Evolutionary conservation across 2,797 vertebrate genomes (phyloP).

Genomic region (Hoplostethus atlanticus): DNA sequence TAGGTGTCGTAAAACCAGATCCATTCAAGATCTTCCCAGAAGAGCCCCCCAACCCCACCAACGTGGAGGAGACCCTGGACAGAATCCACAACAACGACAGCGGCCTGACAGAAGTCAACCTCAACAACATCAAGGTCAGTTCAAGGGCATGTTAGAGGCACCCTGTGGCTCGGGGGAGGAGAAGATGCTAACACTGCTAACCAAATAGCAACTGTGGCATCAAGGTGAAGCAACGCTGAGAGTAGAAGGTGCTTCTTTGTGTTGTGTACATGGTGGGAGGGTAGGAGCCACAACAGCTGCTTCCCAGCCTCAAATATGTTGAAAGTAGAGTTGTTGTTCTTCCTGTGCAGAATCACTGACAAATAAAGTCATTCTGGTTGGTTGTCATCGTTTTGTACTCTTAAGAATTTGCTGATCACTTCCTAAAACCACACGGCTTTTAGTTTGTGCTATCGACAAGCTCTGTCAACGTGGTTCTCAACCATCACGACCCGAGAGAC

Average conservation of each 20-base stretch:
- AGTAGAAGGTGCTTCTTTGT: neutral
- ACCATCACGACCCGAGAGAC: too few relatives aligned
- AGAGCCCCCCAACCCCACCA: slow-evolving; percentile 94
- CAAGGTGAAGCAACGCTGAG: neutral
- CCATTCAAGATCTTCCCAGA: slow-evolving; percentile 93
- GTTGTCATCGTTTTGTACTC: too few relatives aligned
- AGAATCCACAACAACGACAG: slow-evolving; percentile 90
- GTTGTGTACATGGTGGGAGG: neutral
- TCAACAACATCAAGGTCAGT: slow-evolving; percentile 96
- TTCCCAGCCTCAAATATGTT: too few relatives aligned
- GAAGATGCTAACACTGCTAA: neutral
- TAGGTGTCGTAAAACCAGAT: slow-evolving; percentile 95
- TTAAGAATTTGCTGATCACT: too few relatives aligned
- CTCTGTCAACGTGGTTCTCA: too few relatives aligned
- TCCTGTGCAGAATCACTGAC: too few relatives aligned
- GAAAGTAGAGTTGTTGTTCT: too few relatives aligned
- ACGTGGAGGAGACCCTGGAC: slow-evolving; percentile 91
- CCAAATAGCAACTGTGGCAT: neutral
- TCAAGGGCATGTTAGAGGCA: neutral
- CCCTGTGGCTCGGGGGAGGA: too few relatives aligned
- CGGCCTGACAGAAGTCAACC: slow-evolving; percentile 91
- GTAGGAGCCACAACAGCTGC: too few relatives aligned
- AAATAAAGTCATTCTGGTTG: too few relatives aligned
- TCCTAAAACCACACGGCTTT: too few relatives aligned
- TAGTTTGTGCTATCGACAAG: too few relatives aligned